phyloP scores from a whole-genome alignment of 1,140 invertebrate genomes.

The Rhysida immarginata region DNA sequence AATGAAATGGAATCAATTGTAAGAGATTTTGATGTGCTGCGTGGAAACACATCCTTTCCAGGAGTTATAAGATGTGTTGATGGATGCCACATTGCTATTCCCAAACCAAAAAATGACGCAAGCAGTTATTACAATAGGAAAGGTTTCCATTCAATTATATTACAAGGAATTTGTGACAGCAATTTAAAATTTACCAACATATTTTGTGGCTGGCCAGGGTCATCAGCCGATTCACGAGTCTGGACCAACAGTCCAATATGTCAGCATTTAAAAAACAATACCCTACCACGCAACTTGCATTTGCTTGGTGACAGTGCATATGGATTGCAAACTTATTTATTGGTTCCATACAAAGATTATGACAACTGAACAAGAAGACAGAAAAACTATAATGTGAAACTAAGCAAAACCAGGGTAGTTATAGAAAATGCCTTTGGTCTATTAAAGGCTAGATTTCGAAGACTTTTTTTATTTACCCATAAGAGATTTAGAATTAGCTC shows the following conservation, averaged over 20 bases:
- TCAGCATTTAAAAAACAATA: background rate
- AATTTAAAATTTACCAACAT: too few species aligned
- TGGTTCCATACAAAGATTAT: conserved; percentile 24
- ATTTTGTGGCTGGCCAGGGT: conserved; percentile 13
- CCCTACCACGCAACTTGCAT: conserved; percentile 14
- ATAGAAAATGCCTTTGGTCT: conserved; percentile 26
- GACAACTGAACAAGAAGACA: conserved; percentile 21
- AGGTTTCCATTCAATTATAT: background rate
- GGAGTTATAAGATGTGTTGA: conserved; percentile 1
- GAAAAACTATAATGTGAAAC: conserved; percentile 20
- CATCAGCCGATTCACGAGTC: conserved; percentile 10
- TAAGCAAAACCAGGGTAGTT: conserved; percentile 18
- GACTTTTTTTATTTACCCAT: conserved; percentile 21
- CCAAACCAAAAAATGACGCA: background rate
- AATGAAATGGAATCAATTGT: background rate
- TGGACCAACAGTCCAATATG: conserved; percentile 8
- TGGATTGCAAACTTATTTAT: conserved; percentile 20
- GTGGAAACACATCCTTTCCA: background rate
- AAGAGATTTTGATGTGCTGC: background rate
- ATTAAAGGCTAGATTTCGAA: conserved; percentile 24
- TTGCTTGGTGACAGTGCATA: conserved; percentile 27
- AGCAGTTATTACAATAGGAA: conserved; percentile 5
- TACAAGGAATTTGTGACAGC: conserved; percentile 14
- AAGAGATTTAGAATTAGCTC: conserved; percentile 16
- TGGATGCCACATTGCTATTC: background rate